Evolutionary conservation across 2,113 vertebrate species (phyloP).

Genomic region (Callithrix jacchus): DNA sequence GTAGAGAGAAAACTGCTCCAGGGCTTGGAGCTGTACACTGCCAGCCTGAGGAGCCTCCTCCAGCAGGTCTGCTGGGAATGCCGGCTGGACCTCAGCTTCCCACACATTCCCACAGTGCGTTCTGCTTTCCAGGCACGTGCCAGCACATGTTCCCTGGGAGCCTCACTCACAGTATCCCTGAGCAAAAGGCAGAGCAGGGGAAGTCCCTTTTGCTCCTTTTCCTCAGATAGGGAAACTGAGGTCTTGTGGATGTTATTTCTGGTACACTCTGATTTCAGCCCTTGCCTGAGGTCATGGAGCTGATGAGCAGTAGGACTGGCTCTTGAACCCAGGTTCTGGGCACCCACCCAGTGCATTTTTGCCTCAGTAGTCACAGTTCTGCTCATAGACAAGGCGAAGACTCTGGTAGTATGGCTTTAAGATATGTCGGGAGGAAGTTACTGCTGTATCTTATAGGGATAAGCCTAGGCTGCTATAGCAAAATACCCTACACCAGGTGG

Average conservation of each 20-base stretch:
- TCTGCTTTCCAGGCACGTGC: rapidly evolving
- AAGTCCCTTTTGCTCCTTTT: background rate
- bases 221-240: background rate
- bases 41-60: background rate
- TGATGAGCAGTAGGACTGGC: background rate
- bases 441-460: background rate
- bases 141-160: rapidly evolving
- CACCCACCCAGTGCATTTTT: background rate
- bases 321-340: background rate
- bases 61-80: background rate
- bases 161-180: background rate
- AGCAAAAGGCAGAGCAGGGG: background rate
- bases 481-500: background rate
- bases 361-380: background rate
- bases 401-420: background rate
- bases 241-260: too few relatives aligned
- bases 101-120: rapidly evolving
- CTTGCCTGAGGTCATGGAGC: background rate
- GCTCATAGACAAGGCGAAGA: background rate
- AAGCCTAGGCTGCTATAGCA: background rate
- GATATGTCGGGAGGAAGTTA: background rate
- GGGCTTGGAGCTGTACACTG: background rate
- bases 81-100: background rate
- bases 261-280: background rate
- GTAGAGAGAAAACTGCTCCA: background rate